phyloP scores from a whole-genome alignment of 2,113 vertebrate species.

The Oceanites oceanicus region DNA sequence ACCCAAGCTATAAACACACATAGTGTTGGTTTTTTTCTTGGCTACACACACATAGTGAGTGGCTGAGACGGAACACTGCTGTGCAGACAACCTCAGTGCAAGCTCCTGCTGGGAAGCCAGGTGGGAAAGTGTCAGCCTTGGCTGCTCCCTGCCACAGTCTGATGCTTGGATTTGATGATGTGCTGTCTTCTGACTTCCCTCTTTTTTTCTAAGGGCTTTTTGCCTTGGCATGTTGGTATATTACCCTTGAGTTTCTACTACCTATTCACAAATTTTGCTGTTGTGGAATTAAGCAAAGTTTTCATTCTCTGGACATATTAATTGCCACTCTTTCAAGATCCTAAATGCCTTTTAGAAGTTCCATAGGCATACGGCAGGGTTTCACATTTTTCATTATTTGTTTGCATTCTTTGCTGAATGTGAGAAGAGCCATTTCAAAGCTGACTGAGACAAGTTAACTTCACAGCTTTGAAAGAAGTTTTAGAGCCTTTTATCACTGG shows the following conservation, averaged over 20 bases:
- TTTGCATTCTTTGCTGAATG: background rate
- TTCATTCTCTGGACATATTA: background rate
- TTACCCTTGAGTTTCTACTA: background rate
- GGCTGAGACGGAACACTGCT: background rate
- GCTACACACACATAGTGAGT: background rate
- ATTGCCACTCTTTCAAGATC: background rate
- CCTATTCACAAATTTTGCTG: background rate
- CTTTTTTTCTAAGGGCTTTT: background rate
- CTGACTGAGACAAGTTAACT: background rate
- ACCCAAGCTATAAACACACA: rapidly evolving
- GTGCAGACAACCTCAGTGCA: background rate
- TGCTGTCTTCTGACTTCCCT: background rate
- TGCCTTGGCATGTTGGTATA: background rate
- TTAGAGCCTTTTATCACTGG: background rate
- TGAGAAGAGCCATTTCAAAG: background rate
- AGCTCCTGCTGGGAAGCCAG: background rate
- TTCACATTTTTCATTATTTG: background rate
- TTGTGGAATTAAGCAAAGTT: background rate
- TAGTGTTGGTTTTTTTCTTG: background rate
- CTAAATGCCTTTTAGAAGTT: background rate
- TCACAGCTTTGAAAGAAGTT: background rate
- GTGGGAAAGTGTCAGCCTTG: background rate
- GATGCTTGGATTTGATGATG: background rate
- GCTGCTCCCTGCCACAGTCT: background rate
- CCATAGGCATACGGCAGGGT: background rate